Evolutionary conservation across 2,888 invertebrate species (phyloP), one percentile per base, ranked within the genome.

Genomic region (Calameuta idolon): DNA sequence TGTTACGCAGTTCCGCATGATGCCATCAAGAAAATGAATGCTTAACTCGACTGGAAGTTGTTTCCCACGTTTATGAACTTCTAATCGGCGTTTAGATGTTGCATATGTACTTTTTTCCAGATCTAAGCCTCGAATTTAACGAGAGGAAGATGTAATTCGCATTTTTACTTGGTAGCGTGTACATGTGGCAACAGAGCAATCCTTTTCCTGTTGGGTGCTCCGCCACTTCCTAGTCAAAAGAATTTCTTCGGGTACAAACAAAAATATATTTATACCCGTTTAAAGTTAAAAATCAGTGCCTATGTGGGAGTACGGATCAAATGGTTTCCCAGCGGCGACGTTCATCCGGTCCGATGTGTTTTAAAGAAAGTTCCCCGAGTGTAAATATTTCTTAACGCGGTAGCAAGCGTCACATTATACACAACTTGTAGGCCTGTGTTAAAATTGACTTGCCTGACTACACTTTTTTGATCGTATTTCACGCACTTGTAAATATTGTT

Each of bases 1-100:
- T 90, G 88, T 91, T 91, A 91, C 91, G 91, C 91, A 88, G 90
- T 90, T 90, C 90, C 86, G 86, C 86, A 85, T 86, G 86, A 89
- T 89, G 90, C 89, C 85, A 84, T 83, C 83, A 81, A 82, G 76
- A 85, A 86, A 88, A 86, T 85, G 81, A 83, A 80, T 78, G 80
- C 82, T 79, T 82, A 83, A 84, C 80, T 75, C 82, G 81, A 83
- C 71, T 33, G 31, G 71, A 71, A 31, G 71, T 33, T 33, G 31
- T 23, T 15, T 31, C 31, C 23, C 5, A 55, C 23, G 55, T 55
- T 55, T 55, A 55, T 55, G 15, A 55, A 55, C 23, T 55, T 55
- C 55, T 55, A 23, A 55, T 9, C 55, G 23, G 23, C 55, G 55
- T 55, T 55, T 55, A 55, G 55, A 55, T 55, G 23, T 55, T 55